Base-by-base conservation (phyloP, 1,140 invertebrate species). In the Onthophagus taurus region DNA sequence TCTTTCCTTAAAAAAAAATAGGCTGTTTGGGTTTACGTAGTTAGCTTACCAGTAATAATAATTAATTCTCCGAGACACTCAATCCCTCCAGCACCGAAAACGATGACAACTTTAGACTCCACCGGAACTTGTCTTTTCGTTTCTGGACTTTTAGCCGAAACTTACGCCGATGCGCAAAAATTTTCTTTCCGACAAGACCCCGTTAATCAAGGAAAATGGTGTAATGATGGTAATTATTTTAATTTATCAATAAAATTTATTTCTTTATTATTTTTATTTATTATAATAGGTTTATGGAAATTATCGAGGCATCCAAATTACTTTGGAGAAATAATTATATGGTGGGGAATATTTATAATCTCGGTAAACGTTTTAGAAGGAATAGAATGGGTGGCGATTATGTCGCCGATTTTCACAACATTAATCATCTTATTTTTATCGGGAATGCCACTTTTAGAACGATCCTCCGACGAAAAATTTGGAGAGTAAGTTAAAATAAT, bases 291-390 rank as follows among this genome's bases (percentile, higher is more conserved):
- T 11, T 67, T 95, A 11, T 96, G 92, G 92, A 78, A 81, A 31
- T 59, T 90, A 11, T 93, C 89, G 0, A 75, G 91, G 43, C 91
- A 95, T 69, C 92, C 92, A 0, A 96, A 96, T 64, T 96, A 96
- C 60, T 93, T 95, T 66, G 92, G 92, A 1, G 92, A 96, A 69
- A 89, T 96, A 19, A 71, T 89, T 0, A 72, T 95, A 1, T 96
- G 92, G 92, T 90, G 88, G 81, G 90, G 90, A 1, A 82, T 95
- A 33, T 95, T 93, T 59, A 76, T 89, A 30, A 88, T 93, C 61
- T 87, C 88, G 0, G 65, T 89, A 1, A 90, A 89, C 57, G 82
- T 91, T 2, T 80, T 94, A 33, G 76, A 83, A 57, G 81, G 83
- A 23, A 58, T 77, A 38, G 81, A 92, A 71, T 86, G 85, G 82